Evolutionary conservation across 2,113 vertebrate species (phyloP), one percentile per base, ranked within the genome.

Genomic region (Hyperoodon ampullatus): DNA sequence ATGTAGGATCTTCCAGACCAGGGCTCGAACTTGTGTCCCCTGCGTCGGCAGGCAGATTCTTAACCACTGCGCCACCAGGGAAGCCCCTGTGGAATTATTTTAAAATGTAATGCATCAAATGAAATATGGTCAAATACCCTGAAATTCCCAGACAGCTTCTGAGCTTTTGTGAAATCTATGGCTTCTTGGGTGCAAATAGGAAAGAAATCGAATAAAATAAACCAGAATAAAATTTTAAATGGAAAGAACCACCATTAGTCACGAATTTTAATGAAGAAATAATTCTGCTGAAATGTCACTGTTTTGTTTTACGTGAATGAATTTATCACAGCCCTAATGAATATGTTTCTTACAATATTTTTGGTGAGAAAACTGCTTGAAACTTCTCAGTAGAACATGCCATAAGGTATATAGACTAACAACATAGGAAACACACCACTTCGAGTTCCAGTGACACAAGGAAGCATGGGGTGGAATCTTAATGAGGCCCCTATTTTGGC

Each of bases 301-400:
- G 15, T 74, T 94, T 78, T 75, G 39, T 84, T 90, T 96, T 68
- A 53, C 63, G 60, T 58, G 82, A 50, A 78, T 88, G 33, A 94
- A 93, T 30, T 50, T 68, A 60, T 58, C 55, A 68, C n/a, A 72
- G 55, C 8, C 33, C 66, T n/a, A 18, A 63, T 35, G n/a, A 63
- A 50, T 88, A 50, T 14, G 24, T 55, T 92, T 26, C 9, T 66
- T 65, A 26, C 4, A 50, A 53, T 44, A 44, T 90, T 63, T 94
- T 72, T 60, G 53, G 30, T 94, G 61, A 95, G 58, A 66, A 82
- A 91, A 61, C 13, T 44, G 9, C 75, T 83, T 58, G 55, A 84
- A 77, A 55, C 47, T 61, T 96, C 78, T 44, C 74, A 24, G 28
- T 11, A 80, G 72, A 71, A 77, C 92, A 60, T 87, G 50, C 24